Conservation (phyloP, 2,888 invertebrate genomes). For the Aspidiotus rigidus region DNA sequence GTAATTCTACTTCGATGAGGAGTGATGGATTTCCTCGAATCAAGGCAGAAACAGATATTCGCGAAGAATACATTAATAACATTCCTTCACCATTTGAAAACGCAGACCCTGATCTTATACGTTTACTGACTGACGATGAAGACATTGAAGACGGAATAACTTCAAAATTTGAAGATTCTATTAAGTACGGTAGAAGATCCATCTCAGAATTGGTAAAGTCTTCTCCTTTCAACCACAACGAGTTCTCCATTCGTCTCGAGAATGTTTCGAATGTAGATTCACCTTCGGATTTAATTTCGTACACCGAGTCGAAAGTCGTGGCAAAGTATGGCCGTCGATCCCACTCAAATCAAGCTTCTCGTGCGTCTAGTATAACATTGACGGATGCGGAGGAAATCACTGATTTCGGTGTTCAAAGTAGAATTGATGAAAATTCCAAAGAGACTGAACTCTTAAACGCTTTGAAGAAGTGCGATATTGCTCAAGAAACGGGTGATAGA, state of each 20-base stretch:
- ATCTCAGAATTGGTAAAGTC: neutral
- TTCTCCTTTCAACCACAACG: neutral
- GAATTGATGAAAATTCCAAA: neutral
- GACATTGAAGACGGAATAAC: conserved; percentile 22
- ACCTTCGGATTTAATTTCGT: neutral
- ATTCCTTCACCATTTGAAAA: neutral
- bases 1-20: neutral
- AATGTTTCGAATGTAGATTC: neutral
- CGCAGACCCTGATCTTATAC: neutral
- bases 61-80: neutral
- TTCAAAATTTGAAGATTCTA: conserved; percentile 1
- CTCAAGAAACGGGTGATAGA: conserved; percentile 3
- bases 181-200: conserved; percentile 28
- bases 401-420: neutral
- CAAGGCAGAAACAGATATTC: neutral
- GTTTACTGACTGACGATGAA: conserved; percentile 8
- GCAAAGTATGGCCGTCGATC: conserved; percentile 26
- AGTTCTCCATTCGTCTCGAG: neutral
- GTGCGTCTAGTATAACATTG: conserved; percentile 7
- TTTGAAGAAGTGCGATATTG: conserved; percentile 6
- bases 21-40: neutral
- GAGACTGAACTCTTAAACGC: conserved; percentile 3
- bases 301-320: neutral
- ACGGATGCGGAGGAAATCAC: neutral
- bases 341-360: neutral